These are phyloP conservation scores for Syrrhaptes paradoxus DNA, from an alignment of 2,113 vertebrate genomes.

Conservation along the genomic window DNA sequence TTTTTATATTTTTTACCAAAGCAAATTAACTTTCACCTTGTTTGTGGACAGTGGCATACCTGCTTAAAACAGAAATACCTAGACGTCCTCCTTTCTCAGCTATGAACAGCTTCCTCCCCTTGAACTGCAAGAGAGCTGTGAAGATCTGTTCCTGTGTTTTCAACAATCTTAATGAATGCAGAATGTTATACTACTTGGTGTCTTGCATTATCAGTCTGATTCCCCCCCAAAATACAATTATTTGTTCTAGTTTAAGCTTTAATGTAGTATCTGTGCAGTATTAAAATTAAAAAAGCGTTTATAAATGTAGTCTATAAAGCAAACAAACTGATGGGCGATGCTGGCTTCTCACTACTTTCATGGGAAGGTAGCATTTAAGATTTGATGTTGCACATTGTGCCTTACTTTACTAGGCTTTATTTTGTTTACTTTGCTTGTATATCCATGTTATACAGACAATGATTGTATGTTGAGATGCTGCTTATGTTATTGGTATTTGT, in stretches of 20 bases:
- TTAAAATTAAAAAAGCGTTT: not conserved
- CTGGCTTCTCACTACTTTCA: not conserved
- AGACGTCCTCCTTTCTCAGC: not conserved
- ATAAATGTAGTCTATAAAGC: not conserved
- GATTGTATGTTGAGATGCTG: not conserved
- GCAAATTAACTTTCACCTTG: not conserved
- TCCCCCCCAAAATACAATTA: not conserved
- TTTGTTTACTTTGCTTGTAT: not conserved
- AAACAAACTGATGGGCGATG: not conserved
- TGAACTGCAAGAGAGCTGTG: not conserved
- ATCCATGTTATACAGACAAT: not conserved
- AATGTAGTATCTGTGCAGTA: not conserved
- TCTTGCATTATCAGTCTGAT: not conserved
- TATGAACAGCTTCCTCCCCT: accelerated
- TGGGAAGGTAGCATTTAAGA: not conserved
- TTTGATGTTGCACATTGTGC: not conserved
- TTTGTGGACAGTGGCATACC: not conserved
- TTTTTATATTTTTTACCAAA: not conserved
- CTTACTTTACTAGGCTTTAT: not conserved
- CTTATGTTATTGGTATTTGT: not conserved
- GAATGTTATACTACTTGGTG: not conserved
- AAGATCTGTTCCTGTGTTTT: not conserved
- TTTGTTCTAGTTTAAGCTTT: not conserved
- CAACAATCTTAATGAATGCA: not conserved
- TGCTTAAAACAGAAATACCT: not conserved